phyloP scores from a whole-genome alignment of 1,140 invertebrate species.

The Drosophila tani region DNA sequence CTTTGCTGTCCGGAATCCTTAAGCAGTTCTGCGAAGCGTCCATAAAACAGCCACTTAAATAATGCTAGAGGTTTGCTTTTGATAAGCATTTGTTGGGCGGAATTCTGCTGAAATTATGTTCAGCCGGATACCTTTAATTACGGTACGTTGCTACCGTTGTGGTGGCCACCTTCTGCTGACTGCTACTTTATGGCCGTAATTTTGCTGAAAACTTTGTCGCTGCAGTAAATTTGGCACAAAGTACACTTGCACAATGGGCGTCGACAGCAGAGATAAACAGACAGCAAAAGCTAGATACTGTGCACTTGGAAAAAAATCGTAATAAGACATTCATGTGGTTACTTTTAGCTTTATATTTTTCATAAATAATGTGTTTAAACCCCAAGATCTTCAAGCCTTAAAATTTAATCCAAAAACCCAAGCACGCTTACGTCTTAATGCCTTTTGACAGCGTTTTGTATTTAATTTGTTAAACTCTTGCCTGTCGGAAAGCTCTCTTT shows the following conservation, averaged over 20 bases:
- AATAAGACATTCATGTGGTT: no score
- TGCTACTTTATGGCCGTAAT: conserved; percentile 55
- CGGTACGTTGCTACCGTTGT: conserved; percentile 18
- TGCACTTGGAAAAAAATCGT: conserved; percentile 8
- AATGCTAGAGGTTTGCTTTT: conserved; percentile 37
- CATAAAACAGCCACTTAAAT: conserved; percentile 47
- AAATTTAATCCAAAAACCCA: neutral
- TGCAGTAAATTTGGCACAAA: conserved; percentile 65
- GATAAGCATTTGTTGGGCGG: conserved; percentile 35
- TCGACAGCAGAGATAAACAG: conserved; percentile 42
- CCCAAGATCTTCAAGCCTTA: no score
- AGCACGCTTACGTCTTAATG: no score
- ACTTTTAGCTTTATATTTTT: no score
- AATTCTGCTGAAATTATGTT: conserved; percentile 34
- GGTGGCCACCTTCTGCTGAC: conserved; percentile 32
- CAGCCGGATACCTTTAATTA: conserved; percentile 54
- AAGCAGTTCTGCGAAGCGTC: conserved; percentile 25
- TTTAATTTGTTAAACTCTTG: neutral
- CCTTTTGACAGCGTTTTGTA: neutral
- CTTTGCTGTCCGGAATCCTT: conserved; percentile 43
- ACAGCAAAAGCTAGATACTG: conserved; percentile 18
- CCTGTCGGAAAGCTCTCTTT: neutral
- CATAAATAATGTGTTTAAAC: neutral
- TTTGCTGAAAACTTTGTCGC: conserved; percentile 68
- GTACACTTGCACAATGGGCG: conserved; percentile 48